Percentiles rank a stretch among this genome's conserved stretches.
Evolutionary conservation across 2,113 vertebrate species (phyloP).

Genomic region (Melanostigma gelatinosum): DNA sequence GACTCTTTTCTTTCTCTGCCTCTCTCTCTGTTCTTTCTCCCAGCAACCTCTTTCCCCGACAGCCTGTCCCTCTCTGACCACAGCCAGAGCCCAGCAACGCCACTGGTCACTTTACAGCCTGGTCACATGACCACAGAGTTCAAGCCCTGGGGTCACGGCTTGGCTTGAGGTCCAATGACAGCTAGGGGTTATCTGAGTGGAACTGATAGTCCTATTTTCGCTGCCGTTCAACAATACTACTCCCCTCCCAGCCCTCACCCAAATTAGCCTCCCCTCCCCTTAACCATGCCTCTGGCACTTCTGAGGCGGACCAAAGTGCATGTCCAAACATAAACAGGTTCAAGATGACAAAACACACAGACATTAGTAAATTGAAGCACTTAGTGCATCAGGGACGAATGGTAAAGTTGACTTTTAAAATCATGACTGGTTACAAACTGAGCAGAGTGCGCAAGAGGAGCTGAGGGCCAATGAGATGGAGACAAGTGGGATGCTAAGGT

Average conservation of each 20-base stretch:
- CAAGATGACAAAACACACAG: constrained; percentile 68
- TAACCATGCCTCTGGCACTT: constrained; percentile 64
- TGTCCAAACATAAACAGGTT: constrained; percentile 74
- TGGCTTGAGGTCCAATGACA: constrained; percentile 90
- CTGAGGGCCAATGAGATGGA: background rate
- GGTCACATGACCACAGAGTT: constrained; percentile 94
- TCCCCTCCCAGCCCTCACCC: constrained; percentile 57
- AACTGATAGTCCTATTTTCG: constrained; percentile 90
- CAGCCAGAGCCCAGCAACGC: constrained; percentile 78
- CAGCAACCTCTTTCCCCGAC: constrained; percentile 71
- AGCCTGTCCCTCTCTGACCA: constrained; percentile 84
- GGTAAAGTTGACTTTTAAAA: constrained; percentile 40
- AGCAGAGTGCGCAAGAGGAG: background rate
- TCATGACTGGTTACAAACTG: constrained; percentile 33
- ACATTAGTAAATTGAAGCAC: constrained; percentile 67
- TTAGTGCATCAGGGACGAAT: constrained; percentile 39
- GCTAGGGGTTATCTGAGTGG: constrained; percentile 92
- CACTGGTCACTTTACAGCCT: constrained; percentile 92
- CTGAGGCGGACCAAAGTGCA: constrained; percentile 75
- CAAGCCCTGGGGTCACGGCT: constrained; percentile 93
- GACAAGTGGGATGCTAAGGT: background rate
- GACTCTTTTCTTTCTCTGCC: constrained; percentile 63
- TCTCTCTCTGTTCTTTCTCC: constrained; percentile 50
- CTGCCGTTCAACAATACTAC: constrained; percentile 83
- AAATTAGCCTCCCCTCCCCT: constrained; percentile 71